Evolutionary conservation across 1,140 invertebrate genomes (phyloP).

Genomic region (Phocides pigmalion): DNA sequence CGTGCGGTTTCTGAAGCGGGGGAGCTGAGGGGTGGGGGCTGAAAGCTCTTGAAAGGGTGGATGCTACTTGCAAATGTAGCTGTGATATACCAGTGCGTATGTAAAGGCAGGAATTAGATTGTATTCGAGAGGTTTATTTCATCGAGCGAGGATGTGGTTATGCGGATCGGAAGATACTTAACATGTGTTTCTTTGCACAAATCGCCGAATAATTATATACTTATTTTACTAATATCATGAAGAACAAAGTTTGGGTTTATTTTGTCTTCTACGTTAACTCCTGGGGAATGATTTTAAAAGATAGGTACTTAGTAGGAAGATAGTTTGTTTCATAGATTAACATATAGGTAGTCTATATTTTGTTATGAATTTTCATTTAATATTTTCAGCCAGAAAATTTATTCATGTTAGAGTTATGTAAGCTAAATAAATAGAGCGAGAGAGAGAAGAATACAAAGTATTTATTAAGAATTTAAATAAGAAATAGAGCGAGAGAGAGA

Average conservation of each 20-base stretch:
- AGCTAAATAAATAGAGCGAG: too few species aligned
- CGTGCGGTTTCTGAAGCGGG: conserved; percentile 71
- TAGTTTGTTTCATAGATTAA: too few species aligned
- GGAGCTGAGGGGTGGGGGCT: conserved; percentile 42
- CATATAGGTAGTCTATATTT: too few species aligned
- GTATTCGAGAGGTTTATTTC: conserved; percentile 63
- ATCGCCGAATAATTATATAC: conserved; percentile 1
- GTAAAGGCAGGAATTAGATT: conserved; percentile 65
- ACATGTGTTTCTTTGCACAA: conserved; percentile 16
- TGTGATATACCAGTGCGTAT: conserved; percentile 58
- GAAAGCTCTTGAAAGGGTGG: conserved; percentile 70
- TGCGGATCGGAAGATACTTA: conserved; percentile 2
- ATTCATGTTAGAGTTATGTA: too few species aligned
- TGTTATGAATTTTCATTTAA: too few species aligned
- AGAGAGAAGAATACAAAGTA: too few species aligned
- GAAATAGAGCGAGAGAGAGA: too few species aligned
- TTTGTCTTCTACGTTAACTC: too few species aligned
- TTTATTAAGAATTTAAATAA: too few species aligned
- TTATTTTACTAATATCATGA: not conserved
- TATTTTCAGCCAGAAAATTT: too few species aligned
- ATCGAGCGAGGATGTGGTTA: conserved; percentile 30
- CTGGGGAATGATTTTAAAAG: too few species aligned
- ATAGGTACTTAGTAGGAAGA: too few species aligned
- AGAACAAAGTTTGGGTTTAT: not conserved
- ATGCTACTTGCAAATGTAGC: conserved; percentile 62